Conservation (phyloP, 2,888 invertebrate genomes). For the Abscondita cerata region DNA sequence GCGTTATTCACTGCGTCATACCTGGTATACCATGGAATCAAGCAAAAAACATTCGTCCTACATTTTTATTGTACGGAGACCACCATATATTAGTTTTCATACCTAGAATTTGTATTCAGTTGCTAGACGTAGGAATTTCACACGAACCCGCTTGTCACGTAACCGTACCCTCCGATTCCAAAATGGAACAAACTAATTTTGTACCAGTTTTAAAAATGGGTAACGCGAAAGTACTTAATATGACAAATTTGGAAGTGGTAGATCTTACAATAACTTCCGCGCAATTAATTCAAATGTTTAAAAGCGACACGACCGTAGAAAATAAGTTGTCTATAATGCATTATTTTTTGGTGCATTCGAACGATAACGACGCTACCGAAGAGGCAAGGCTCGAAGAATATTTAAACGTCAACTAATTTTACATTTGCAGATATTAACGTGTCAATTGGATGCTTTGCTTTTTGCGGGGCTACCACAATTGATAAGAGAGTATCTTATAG, state of each 20-base stretch:
- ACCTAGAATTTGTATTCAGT: constrained; percentile 83
- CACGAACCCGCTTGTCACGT: constrained; percentile 88
- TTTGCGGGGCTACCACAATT: constrained; percentile 70
- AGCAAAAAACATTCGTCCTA: constrained; percentile 78
- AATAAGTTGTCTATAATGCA: constrained; percentile 83
- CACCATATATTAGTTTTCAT: constrained; percentile 84
- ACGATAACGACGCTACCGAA: constrained; percentile 76
- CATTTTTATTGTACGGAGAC: constrained; percentile 77
- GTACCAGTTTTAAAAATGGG: constrained; percentile 70
- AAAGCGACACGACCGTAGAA: constrained; percentile 70
- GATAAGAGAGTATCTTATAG: constrained; percentile 83
- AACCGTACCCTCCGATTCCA: constrained; percentile 69
- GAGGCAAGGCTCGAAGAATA: constrained; percentile 69
- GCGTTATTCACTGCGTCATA: constrained; percentile 82
- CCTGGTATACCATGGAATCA: constrained; percentile 81
- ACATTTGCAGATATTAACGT: constrained; percentile 64
- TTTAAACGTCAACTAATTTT: neutral
- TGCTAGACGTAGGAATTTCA: constrained; percentile 81
- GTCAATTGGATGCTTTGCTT: constrained; percentile 66
- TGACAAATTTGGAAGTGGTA: constrained; percentile 76
- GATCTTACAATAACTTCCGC: constrained; percentile 69
- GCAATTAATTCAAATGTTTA: constrained; percentile 73
- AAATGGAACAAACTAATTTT: constrained; percentile 66
- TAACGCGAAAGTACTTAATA: constrained; percentile 66
- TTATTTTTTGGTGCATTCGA: constrained; percentile 79